phyloP scores from a whole-genome alignment of 1,140 invertebrate genomes.

The Cydia splendana region DNA sequence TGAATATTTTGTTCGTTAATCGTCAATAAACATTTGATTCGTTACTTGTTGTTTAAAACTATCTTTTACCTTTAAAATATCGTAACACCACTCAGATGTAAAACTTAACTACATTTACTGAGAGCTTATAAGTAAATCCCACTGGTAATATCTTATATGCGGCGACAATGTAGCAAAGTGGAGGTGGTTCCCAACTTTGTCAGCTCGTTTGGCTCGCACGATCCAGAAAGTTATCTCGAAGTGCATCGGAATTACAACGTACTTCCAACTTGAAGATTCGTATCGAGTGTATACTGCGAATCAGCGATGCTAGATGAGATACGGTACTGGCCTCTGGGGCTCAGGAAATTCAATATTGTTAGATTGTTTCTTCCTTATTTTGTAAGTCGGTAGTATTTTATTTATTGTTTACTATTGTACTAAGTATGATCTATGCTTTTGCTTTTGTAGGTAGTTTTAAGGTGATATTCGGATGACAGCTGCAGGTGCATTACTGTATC shows the following conservation, averaged over 20 bases:
- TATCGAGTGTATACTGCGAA: constrained; percentile 40
- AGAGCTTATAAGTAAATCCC: constrained; percentile 15
- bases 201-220: constrained; percentile 66
- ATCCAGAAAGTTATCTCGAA: constrained; percentile 65
- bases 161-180: constrained; percentile 42
- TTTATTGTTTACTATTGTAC: no score
- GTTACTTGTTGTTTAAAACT: no score
- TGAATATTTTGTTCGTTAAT: no score
- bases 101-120: not conserved
- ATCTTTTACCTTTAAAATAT: no score
- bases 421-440: no score
- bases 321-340: constrained; percentile 17
- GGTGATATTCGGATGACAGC: no score
- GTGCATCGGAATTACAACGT: constrained; percentile 70
- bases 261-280: constrained; percentile 62
- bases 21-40: no score
- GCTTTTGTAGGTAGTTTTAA: no score
- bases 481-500: no score
- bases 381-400: not conserved
- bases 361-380: not conserved
- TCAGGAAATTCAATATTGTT: not conserved
- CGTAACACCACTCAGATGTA: no score
- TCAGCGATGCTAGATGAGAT: constrained; percentile 26
- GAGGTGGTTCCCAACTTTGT: constrained; percentile 63
- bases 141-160: constrained; percentile 13